Evolutionary conservation across 2,888 invertebrate species (phyloP), one percentile per base, ranked within the genome.

Genomic region (Mesorhabditis sp.): DNA sequence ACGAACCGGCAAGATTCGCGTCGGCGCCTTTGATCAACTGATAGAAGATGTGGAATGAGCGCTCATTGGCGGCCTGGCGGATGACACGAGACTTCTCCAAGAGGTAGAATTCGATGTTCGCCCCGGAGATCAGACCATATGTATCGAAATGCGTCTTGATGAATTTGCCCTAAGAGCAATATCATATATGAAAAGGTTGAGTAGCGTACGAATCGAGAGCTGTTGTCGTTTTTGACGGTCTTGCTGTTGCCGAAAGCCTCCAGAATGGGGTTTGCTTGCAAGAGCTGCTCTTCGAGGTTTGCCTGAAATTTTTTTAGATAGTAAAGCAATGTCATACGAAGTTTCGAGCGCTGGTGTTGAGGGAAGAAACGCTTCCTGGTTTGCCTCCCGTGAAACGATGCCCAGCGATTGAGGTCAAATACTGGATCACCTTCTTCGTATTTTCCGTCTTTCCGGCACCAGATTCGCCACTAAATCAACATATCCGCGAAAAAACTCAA

Each of bases 221-320:
- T 98, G 88, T 99, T 99, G 89, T 99, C 98, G 89, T 99, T 99
- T 88, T 98, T 98, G 83, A 98, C 95, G 67, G 98, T 99, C 88
- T 99, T 99, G 72, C 97, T 97, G 89, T 99, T 99, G 86, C 98
- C 98, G 87, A 99, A 99, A 66, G 98, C 97, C 90, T 99, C 98
- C 79, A 99, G 89, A 87, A 99, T 98, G 7, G 98, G 98, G 90
- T 99, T 99, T 65, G 98, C 98, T 45, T 73, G 96, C 76, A 99
- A 90, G 77, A 99, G 90, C 88, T 99, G 98, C 87, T 95, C 95
- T 88, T 99, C 98, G 85, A 99, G 89, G 90, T 98, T 97, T 78
- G 98, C 98, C 97, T 98, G 88, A 74, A 89, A 71, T 42, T n/a
- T n/a, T 28, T 28, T 28, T 28, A 28, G 28, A 28, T 28, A 28